Percentiles rank a stretch among this genome's conserved stretches.
These are phyloP conservation scores for Gymnocypris eckloni DNA, from an alignment of 2,797 vertebrate genomes.

Conservation along the genomic window DNA sequence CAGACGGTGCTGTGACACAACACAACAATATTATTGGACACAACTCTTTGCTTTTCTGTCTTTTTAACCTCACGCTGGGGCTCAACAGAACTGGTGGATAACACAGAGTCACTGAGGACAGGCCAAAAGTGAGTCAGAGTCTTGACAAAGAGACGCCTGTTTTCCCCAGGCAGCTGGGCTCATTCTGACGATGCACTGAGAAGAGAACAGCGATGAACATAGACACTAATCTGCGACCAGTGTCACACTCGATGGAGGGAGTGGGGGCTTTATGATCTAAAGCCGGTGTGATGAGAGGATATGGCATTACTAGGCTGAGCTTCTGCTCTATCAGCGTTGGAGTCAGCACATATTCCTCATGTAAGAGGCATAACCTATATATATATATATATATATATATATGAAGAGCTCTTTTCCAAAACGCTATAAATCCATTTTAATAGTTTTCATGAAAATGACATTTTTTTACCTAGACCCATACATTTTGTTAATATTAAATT, in stretches of 20 bases:
- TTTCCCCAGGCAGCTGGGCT: constrained; percentile 49
- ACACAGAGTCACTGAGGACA: constrained; percentile 49
- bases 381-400: not conserved
- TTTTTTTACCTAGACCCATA: too few relatives aligned
- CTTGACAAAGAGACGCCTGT: constrained; percentile 50
- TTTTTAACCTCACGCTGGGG: constrained; percentile 24
- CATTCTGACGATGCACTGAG: constrained; percentile 11
- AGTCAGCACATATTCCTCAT: constrained; percentile 30
- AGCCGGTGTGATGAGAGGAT: constrained; percentile 41
- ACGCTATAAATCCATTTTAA: too few relatives aligned
- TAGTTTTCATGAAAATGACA: too few relatives aligned
- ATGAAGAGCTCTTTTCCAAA: too few relatives aligned
- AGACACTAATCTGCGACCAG: constrained; percentile 46
- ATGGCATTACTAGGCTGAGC: constrained; percentile 25
- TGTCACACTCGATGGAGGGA: constrained; percentile 28
- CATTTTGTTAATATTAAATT: too few relatives aligned
- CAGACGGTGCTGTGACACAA: constrained; percentile 1
- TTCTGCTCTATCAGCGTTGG: constrained; percentile 6
- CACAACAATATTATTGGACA: constrained; percentile 12
- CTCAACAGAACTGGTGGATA: constrained; percentile 26
- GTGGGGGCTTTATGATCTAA: constrained; percentile 22
- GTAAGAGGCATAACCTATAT: not conserved
- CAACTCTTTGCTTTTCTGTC: constrained; percentile 46
- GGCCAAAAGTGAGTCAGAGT: constrained; percentile 37
- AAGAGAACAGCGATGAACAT: constrained; percentile 29